Conservation (phyloP, 2,888 invertebrate species). For the Spialia ferax region DNA sequence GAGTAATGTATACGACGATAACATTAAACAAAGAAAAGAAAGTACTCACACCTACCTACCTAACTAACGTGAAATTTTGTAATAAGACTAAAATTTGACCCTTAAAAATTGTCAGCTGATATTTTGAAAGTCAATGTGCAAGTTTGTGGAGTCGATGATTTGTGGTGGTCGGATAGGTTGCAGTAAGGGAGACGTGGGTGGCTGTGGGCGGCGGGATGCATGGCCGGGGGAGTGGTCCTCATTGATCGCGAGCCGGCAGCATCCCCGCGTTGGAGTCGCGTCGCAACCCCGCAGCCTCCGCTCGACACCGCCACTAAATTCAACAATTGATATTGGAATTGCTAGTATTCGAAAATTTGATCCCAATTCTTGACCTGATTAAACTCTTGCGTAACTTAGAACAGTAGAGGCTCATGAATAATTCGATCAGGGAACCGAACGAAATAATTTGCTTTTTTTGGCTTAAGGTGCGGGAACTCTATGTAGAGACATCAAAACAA, state of each 20-base stretch:
- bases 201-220: constrained; percentile 49
- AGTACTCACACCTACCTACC: no score
- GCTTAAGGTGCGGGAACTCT: background rate
- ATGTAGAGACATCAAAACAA: background rate
- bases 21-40: background rate
- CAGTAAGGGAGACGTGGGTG: constrained; percentile 50
- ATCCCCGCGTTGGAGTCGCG: constrained; percentile 63
- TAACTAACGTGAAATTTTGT: no score
- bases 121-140: constrained; percentile 65
- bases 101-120: constrained; percentile 55
- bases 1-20: no score
- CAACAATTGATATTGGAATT: constrained; percentile 64
- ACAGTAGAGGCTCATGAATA: constrained; percentile 36
- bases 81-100: constrained; percentile 1
- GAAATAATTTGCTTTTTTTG: constrained; percentile 35
- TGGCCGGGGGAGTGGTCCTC: constrained; percentile 61
- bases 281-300: constrained; percentile 64
- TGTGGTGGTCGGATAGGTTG: constrained; percentile 68
- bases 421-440: constrained; percentile 37
- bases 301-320: constrained; percentile 64
- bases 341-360: constrained; percentile 59
- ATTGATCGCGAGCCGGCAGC: constrained; percentile 80
- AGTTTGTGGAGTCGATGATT: constrained; percentile 64
- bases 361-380: constrained; percentile 53
- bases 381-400: constrained; percentile 40